phyloP scores from a whole-genome alignment of 1,140 invertebrate species.

The Solenopsis invicta region DNA sequence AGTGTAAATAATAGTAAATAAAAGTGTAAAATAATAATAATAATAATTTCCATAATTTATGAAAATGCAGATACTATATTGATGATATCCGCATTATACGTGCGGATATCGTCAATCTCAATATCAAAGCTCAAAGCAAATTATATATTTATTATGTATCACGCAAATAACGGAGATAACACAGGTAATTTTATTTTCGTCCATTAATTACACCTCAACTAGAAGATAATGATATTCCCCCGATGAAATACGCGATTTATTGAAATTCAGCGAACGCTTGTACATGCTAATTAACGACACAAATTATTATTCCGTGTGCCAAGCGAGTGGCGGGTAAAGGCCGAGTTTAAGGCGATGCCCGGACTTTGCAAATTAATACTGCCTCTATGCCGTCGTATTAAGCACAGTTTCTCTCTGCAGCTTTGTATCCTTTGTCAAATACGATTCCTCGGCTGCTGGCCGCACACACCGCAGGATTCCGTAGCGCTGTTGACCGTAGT shows the following conservation, averaged over 20 bases:
- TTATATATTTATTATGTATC: background rate
- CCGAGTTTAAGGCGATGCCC: constrained; percentile 43
- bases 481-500: constrained; percentile 74
- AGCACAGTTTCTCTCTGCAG: constrained; percentile 41
- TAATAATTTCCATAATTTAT: background rate
- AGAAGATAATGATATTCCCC: constrained; percentile 15
- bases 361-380: constrained; percentile 77
- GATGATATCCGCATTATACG: background rate
- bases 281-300: background rate
- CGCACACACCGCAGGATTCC: constrained; percentile 34
- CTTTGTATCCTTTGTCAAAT: constrained; percentile 78
- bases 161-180: background rate
- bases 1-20: too few relatives aligned
- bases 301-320: constrained; percentile 40
- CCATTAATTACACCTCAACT: constrained; percentile 16
- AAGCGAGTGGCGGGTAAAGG: constrained; percentile 31
- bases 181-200: constrained; percentile 1
- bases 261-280: constrained; percentile 13
- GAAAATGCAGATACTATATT: background rate
- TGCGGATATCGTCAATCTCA: background rate
- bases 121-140: background rate
- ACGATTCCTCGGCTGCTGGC: constrained; percentile 56
- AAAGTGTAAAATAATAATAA: too few relatives aligned
- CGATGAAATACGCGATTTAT: constrained; percentile 12
- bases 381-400: constrained; percentile 46